Percentiles rank a stretch among this genome's conserved stretches.
phyloP scores from a whole-genome alignment of 2,113 vertebrate species.

The Xiphias gladius region DNA sequence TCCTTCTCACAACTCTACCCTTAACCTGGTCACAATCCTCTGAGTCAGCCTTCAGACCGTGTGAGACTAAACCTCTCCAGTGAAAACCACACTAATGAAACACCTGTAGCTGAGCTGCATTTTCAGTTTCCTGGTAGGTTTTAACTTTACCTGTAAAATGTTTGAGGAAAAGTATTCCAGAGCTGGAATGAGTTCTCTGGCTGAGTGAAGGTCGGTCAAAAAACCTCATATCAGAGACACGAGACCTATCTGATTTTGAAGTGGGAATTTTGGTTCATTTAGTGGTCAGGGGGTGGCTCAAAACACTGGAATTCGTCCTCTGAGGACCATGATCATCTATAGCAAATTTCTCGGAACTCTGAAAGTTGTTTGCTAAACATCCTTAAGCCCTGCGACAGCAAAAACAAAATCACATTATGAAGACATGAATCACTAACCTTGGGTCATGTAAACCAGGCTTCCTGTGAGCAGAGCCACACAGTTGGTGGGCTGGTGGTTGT shows the following conservation, averaged over 20 bases:
- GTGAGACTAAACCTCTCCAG: too few relatives aligned
- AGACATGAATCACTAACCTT: slow-evolving; percentile 84
- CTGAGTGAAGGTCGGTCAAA: too few relatives aligned
- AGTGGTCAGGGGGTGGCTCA: not conserved
- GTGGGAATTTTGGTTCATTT: not conserved
- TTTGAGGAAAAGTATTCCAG: too few relatives aligned
- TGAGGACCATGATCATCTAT: not conserved
- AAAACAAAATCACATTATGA: not conserved
- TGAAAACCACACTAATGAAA: too few relatives aligned
- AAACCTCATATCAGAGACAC: not conserved
- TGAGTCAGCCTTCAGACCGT: too few relatives aligned
- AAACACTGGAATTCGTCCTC: not conserved
- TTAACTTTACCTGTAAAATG: too few relatives aligned
- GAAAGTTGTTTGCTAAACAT: not conserved
- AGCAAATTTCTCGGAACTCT: not conserved
- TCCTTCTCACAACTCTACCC: too few relatives aligned
- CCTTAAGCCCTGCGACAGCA: not conserved
- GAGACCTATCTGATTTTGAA: not conserved
- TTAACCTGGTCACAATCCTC: too few relatives aligned
- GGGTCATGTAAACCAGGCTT: slow-evolving; percentile 95
- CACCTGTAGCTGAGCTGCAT: too few relatives aligned
- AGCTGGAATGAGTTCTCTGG: too few relatives aligned
- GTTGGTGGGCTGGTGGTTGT: slow-evolving; percentile 99
- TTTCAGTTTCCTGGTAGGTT: too few relatives aligned
- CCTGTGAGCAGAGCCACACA: slow-evolving; percentile 96